Conservation (phyloP, 2,797 vertebrate genomes). For the Anolis apletophallus region DNA sequence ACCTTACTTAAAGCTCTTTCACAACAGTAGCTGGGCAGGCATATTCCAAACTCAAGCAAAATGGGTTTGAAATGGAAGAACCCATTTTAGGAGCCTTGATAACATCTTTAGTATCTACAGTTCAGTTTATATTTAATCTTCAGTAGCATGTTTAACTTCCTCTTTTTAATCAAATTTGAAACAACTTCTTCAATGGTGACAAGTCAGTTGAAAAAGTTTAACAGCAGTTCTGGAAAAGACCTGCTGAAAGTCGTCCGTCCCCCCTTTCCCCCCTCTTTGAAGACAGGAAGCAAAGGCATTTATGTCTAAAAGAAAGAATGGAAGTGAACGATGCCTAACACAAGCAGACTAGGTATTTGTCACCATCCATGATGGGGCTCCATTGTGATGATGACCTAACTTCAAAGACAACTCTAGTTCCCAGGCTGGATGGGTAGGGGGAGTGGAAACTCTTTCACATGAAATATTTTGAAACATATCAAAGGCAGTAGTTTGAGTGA, state of each 20-base stretch:
- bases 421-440: background rate
- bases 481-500: slow-evolving; percentile 5
- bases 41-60: too few relatives aligned
- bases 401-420: background rate
- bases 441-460: background rate
- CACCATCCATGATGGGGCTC: background rate
- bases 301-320: slow-evolving; percentile 15
- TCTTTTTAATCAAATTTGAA: slow-evolving; percentile 65
- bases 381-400: background rate
- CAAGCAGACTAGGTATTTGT: background rate
- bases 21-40: too few relatives aligned
- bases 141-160: slow-evolving; percentile 48
- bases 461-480: background rate
- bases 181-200: slow-evolving; percentile 48
- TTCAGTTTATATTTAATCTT: slow-evolving; percentile 55
- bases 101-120: slow-evolving; percentile 38
- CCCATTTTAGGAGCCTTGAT: too few relatives aligned
- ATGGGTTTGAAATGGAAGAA: too few relatives aligned
- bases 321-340: background rate
- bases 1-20: too few relatives aligned
- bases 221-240: slow-evolving; percentile 46
- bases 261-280: slow-evolving; percentile 28
- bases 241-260: background rate
- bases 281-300: slow-evolving; percentile 26
- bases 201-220: slow-evolving; percentile 56